Percentiles rank a stretch among this genome's conserved stretches.
These are phyloP conservation scores for Atlantisia rogersi DNA, from an alignment of 2,113 vertebrate genomes.

Conservation along the genomic window DNA sequence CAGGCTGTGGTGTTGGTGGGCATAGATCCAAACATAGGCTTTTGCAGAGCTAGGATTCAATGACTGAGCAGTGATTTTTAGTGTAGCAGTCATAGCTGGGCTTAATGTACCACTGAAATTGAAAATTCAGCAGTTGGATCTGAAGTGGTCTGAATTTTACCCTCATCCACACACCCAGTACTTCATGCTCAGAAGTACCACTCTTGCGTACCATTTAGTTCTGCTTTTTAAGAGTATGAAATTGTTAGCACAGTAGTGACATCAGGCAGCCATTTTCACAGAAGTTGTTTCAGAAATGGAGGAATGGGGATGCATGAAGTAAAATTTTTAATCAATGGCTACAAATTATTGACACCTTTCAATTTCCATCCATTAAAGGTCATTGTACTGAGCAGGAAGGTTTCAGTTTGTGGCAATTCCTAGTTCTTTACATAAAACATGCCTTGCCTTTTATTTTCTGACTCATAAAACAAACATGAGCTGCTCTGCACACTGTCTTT, in stretches of 20 bases:
- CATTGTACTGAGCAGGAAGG: neutral
- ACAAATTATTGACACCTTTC: neutral
- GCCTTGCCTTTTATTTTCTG: neutral
- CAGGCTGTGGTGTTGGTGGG: neutral
- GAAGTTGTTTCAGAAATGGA: neutral
- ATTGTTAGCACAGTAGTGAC: rapidly evolving
- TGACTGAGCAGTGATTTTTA: neutral
- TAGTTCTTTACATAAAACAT: neutral
- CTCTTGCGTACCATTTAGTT: neutral
- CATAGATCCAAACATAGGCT: neutral
- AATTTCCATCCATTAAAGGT: neutral
- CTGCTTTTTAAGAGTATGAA: neutral
- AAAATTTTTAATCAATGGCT: neutral
- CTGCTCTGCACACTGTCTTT: neutral
- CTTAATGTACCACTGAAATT: neutral
- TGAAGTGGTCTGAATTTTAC: neutral
- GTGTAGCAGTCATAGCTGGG: neutral
- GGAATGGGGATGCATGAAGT: neutral
- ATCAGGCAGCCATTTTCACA: neutral
- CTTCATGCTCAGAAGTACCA: neutral
- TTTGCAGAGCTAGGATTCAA: neutral
- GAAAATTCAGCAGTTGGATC: neutral
- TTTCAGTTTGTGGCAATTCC: neutral
- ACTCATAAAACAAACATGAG: neutral
- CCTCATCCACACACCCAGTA: neutral